phyloP scores from a whole-genome alignment of 1,140 invertebrate genomes.

The Cyrtorhinus lividipennis region DNA sequence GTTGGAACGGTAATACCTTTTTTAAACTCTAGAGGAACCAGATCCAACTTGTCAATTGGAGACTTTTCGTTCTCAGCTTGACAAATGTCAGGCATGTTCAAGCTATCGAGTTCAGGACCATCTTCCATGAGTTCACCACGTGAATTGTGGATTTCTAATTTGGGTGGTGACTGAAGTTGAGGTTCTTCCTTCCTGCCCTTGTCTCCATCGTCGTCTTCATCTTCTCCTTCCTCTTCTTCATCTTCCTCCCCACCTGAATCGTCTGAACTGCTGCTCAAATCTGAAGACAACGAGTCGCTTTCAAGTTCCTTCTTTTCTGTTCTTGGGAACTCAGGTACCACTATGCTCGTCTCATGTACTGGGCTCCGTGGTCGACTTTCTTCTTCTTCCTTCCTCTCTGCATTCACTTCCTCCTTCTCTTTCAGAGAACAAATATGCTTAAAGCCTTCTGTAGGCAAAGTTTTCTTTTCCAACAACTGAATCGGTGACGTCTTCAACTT shows the following conservation, averaged over 20 bases:
- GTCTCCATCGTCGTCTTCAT: conserved; percentile 24
- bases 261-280: conserved; percentile 27
- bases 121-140: conserved; percentile 45
- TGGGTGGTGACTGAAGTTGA: conserved; percentile 30
- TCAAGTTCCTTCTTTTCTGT: conserved; percentile 37
- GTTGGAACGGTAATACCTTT: conserved; percentile 25
- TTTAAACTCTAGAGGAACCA: conserved; percentile 21
- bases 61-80: conserved; percentile 14
- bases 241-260: conserved; percentile 29
- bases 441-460: conserved; percentile 24
- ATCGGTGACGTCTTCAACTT: conserved; percentile 31
- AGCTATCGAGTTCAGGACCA: conserved; percentile 29
- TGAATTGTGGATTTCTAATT: conserved; percentile 49
- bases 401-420: conserved; percentile 22
- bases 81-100: conserved; percentile 25
- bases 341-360: conserved; percentile 42
- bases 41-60: conserved; percentile 18
- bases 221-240: conserved; percentile 23
- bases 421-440: conserved; percentile 27
- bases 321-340: conserved; percentile 49
- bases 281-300: conserved; percentile 45
- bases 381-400: conserved; percentile 27
- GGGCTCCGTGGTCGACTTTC: conserved; percentile 38
- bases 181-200: neutral
- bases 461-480: conserved; percentile 23